These are phyloP conservation scores for Polyploca ridens DNA, from an alignment of 2,888 invertebrate species.

Conservation along the genomic window DNA sequence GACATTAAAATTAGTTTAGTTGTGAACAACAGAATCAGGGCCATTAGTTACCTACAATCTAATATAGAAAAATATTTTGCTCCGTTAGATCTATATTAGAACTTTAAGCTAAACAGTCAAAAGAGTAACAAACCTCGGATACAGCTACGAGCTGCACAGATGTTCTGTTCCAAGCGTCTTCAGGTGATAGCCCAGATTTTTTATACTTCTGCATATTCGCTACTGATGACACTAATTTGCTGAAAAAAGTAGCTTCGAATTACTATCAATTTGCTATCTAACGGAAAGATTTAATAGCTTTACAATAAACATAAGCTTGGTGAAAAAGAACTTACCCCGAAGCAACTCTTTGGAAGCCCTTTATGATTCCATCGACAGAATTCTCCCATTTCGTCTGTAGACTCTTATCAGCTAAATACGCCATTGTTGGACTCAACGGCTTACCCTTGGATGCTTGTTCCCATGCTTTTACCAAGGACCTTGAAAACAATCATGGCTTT, in stretches of 20 bases:
- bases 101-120: conserved; percentile 6
- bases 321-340: conserved; percentile 76
- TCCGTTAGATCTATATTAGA: too few species aligned
- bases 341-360: conserved; percentile 85
- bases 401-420: conserved; percentile 58
- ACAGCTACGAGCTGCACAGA: conserved; percentile 92
- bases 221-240: conserved; percentile 88
- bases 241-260: conserved; percentile 49
- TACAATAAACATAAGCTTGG: too few species aligned
- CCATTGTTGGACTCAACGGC: conserved; percentile 86
- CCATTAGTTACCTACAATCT: too few species aligned
- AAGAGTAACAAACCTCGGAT: conserved; percentile 86
- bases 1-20: too few species aligned
- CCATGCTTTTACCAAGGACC: conserved; percentile 92
- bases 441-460: conserved; percentile 85
- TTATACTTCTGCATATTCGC: conserved; percentile 87
- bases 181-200: conserved; percentile 85
- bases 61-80: too few species aligned
- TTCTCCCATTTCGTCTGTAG: conserved; percentile 58
- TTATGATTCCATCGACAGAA: conserved; percentile 80
- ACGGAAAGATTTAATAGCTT: too few species aligned
- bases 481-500: conserved; percentile 35
- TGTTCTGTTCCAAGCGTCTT: conserved; percentile 94
- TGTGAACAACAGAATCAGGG: too few species aligned
- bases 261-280: too few species aligned